A percentile compares a stretch with the other conserved stretches of the same genome.
phyloP scores from a whole-genome alignment of 2,113 vertebrate genomes.

The Addax nasomaculatus region DNA sequence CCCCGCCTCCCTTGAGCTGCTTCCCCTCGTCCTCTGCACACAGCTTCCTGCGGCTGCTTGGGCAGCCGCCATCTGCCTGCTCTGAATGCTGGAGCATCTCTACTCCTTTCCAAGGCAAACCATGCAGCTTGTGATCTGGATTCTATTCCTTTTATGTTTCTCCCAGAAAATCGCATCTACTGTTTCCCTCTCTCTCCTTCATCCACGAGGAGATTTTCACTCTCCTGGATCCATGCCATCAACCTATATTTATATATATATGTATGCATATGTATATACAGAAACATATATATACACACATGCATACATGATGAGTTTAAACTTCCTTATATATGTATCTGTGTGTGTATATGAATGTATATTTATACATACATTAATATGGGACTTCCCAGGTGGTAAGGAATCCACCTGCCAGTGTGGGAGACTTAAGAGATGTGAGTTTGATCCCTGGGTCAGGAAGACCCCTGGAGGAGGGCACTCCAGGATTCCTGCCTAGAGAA shows the following conservation, averaged over 20 bases:
- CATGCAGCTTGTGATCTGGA: not conserved
- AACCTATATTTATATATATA: not conserved
- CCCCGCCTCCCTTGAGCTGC: not conserved
- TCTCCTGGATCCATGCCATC: not conserved
- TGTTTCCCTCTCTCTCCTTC: not conserved
- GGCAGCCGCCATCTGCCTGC: not conserved
- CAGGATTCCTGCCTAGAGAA: not conserved
- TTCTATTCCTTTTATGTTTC: not conserved
- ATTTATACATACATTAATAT: too few relatives aligned
- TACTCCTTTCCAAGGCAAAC: not conserved
- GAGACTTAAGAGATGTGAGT: not conserved
- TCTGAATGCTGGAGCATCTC: not conserved
- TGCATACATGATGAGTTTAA: not conserved
- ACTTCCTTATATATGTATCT: not conserved
- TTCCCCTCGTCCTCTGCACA: not conserved
- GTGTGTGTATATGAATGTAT: not conserved
- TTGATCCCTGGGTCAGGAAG: not conserved
- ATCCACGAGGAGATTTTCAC: not conserved
- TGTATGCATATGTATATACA: not conserved
- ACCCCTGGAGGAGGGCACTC: not conserved
- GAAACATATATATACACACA: not conserved
- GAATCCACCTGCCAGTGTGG: not conserved
- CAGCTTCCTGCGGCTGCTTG: slow-evolving; percentile 30
- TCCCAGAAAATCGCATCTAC: not conserved
- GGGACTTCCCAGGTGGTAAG: not conserved